phyloP scores from a whole-genome alignment of 1,140 invertebrate species.

The Hestina assimilis region DNA sequence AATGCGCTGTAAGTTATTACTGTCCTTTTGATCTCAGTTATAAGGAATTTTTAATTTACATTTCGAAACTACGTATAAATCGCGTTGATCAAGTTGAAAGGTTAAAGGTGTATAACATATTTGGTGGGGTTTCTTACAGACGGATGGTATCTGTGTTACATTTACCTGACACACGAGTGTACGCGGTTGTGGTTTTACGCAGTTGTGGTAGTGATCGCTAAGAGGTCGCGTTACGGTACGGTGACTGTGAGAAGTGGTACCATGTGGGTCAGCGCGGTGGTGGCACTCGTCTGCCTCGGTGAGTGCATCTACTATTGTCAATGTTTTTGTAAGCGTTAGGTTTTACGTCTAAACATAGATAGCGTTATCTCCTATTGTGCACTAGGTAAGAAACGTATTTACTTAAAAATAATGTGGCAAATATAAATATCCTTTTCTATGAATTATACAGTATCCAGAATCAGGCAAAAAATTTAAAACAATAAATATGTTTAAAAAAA shows the following conservation, averaged over 20 bases:
- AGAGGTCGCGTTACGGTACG: background rate
- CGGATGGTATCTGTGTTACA: background rate
- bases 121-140: background rate
- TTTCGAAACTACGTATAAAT: background rate
- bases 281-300: conserved; percentile 1
- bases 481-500: no score
- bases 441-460: no score
- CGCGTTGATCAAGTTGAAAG: background rate
- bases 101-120: conserved; percentile 3
- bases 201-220: background rate
- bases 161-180: background rate
- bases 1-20: background rate
- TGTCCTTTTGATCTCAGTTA: no score
- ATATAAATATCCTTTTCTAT: no score
- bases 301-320: no score
- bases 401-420: no score
- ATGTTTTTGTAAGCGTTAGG: no score
- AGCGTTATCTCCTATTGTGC: no score
- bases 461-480: no score
- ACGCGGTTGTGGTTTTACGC: background rate
- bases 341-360: no score
- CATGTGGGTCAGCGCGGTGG: background rate
- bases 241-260: background rate
- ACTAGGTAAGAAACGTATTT: no score
- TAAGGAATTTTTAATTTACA: no score